Percentiles rank a stretch among this genome's conserved stretches.
Evolutionary conservation across 2,888 invertebrate species (phyloP).

Genomic region (Ornithoptera priamus): DNA sequence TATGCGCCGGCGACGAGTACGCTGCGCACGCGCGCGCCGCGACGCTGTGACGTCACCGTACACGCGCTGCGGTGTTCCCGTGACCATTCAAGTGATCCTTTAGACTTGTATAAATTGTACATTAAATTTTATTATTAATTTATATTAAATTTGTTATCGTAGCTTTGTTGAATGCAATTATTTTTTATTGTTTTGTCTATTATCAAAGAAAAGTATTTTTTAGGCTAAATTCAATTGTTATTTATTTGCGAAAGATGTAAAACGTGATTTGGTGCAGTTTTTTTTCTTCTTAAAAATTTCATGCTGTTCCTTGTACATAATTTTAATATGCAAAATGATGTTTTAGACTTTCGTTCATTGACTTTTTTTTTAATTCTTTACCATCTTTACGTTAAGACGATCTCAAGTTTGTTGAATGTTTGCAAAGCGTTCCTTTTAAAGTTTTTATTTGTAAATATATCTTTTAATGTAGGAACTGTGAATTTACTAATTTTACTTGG

Average conservation of each 20-base stretch:
- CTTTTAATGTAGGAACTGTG: constrained; percentile 71
- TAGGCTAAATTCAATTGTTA: constrained; percentile 80
- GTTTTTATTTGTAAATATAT: constrained; percentile 79
- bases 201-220: constrained; percentile 73
- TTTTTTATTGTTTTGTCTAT: constrained; percentile 79
- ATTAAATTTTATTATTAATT: constrained; percentile 76
- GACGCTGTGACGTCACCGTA: constrained; percentile 53
- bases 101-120: constrained; percentile 78
- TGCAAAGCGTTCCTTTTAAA: constrained; percentile 80
- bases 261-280: constrained; percentile 71
- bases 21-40: constrained; percentile 60
- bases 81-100: constrained; percentile 71
- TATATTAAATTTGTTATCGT: constrained; percentile 79
- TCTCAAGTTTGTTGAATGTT: constrained; percentile 80
- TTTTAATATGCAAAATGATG: constrained; percentile 58
- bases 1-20: constrained; percentile 36
- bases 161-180: constrained; percentile 80
- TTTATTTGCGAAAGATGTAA: constrained; percentile 77
- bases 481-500: constrained; percentile 73
- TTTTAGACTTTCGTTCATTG: constrained; percentile 71
- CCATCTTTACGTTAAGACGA: constrained; percentile 79
- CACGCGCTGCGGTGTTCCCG: constrained; percentile 60
- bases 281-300: constrained; percentile 49
- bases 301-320: constrained; percentile 68
- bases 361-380: constrained; percentile 69